Evolutionary conservation across 2,797 vertebrate species (phyloP).

Genomic region (Phalloptychus januarius): DNA sequence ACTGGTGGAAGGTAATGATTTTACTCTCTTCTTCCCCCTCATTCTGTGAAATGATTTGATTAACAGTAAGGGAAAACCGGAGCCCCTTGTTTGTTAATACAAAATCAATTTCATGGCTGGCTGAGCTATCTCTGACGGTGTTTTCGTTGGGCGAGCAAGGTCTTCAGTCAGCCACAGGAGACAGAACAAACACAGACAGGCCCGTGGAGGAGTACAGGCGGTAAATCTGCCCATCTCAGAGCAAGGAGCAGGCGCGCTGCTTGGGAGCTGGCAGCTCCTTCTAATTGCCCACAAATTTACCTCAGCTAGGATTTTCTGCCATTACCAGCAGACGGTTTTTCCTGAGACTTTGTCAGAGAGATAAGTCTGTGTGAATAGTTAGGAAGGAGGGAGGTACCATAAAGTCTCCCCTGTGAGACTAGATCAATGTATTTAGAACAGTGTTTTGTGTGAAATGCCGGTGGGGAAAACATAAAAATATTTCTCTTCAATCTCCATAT

Average conservation of each 20-base stretch:
- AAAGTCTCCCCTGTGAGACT: constrained; percentile 53
- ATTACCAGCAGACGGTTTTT: constrained; percentile 59
- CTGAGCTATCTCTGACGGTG: constrained; percentile 85
- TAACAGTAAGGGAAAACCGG: constrained; percentile 90
- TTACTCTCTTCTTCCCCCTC: constrained; percentile 90
- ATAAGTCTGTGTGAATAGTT: constrained; percentile 65
- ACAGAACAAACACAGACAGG: constrained; percentile 62
- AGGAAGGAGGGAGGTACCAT: constrained; percentile 64
- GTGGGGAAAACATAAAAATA: constrained; percentile 44
- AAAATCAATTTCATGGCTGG: constrained; percentile 99
- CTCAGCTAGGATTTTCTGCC: constrained; percentile 63
- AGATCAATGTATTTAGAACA: constrained; percentile 68
- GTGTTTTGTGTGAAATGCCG: constrained; percentile 49
- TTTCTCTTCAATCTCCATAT: constrained; percentile 47
- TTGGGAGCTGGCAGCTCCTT: constrained; percentile 59
- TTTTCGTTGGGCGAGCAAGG: constrained; percentile 75
- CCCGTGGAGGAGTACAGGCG: constrained; percentile 36
- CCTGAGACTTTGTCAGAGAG: constrained; percentile 62
- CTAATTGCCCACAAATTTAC: constrained; percentile 61
- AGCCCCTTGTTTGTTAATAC: constrained; percentile 95
- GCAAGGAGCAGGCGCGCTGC: constrained; percentile 37
- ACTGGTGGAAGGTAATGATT: constrained; percentile 92
- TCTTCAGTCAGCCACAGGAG: constrained; percentile 74
- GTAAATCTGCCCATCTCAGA: constrained; percentile 66
- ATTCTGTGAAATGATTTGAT: constrained; percentile 96